Evolutionary conservation across 2,113 vertebrate genomes (phyloP), one percentile per base, ranked within the genome.

Genomic region (Osmerus mordax): DNA sequence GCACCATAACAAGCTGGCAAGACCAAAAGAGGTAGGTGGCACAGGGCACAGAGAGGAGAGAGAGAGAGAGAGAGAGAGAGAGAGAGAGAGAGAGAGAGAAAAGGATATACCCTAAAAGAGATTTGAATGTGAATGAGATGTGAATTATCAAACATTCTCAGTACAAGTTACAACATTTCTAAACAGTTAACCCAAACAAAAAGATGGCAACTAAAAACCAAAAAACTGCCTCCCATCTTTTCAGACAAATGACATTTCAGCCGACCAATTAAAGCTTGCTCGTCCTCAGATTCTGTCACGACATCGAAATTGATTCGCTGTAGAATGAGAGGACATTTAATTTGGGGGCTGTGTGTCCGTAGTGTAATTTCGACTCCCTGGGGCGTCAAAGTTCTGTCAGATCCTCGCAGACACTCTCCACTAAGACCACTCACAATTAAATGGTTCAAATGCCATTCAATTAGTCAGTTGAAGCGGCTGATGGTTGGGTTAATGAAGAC

Each of bases 401-500:
- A 6, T 36, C 32, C 32, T 1, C 32, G 32, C 32, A 36, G 9
- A 47, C 41, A 12, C 41, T 47, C 41, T 47, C 9, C 32, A 36
- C 74, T 78, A 71, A 81, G 55, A 74, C 70, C 80, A 65, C 28
- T 75, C 64, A 54, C 61, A 70, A 80, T 80, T 76, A 81, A 79
- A 66, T 67, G 78, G 67, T 76, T 76, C 68, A 78, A 81, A 65
- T 81, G 70, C 47, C 55, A 60, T 80, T 84, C 80, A 83, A 83
- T 83, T 84, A 76, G 56, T 67, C 74, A 76, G 70, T 78, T 81
- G 77, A 81, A 81, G 65, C 69, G 29, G 60, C 63, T 74, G 61
- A 79, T 77, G 80, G 76, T 75, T 75, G 53, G 41, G 79, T 81
- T 78, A 79, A 84, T 83, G 80, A 84, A 78, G 69, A 71, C 71